Evolutionary conservation across 2,888 invertebrate genomes (phyloP), one percentile per base, ranked within the genome.

Genomic region (Augiades crinisus): DNA sequence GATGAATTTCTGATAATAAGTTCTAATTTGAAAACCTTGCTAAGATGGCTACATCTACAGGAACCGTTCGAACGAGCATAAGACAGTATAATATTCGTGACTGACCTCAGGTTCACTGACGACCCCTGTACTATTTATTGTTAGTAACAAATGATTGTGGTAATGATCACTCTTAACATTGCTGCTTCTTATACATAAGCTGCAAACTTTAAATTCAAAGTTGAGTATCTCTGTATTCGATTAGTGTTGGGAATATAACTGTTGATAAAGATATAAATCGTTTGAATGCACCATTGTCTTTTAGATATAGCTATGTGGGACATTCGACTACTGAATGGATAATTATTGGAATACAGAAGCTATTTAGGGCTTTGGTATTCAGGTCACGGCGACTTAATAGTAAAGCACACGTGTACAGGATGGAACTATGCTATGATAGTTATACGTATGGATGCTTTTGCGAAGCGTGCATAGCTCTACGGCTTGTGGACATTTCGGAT

Each of bases 221-320:
- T 52, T 52, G 44, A 45, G 31, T 8, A 24, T 5, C 44, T 22
- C 10, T 33, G 16, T 40, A 6, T 49, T 41, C 36, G 50, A 57
- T 68, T 77, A 74, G 68, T 69, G 75, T 58, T 72, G 74, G 63
- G 68, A 72, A 67, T 66, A 59, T 57, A 63, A 64, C 59, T 51
- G 55, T 57, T 55, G 61, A 61, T 63, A 59, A 54, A 62, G 54
- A 60, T 58, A 56, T 60, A 60, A 60, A 60, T 64, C 57, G 55
- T 57, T 56, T 47, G 53, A 58, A 62, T 57, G 56, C 56, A 54
- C 56, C 55, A 57, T 60, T 62, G 61, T 60, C 50, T 58, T 54
- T 54, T 6, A 43, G 41, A 34, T 50, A 41, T 49, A 49, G 33
- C 34, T 41, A 49, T 43, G 49, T 50, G 41, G 49, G 14, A 43